These are phyloP conservation scores for Sturnus vulgaris DNA, from an alignment of 2,113 vertebrate species.

Conservation along the genomic window DNA sequence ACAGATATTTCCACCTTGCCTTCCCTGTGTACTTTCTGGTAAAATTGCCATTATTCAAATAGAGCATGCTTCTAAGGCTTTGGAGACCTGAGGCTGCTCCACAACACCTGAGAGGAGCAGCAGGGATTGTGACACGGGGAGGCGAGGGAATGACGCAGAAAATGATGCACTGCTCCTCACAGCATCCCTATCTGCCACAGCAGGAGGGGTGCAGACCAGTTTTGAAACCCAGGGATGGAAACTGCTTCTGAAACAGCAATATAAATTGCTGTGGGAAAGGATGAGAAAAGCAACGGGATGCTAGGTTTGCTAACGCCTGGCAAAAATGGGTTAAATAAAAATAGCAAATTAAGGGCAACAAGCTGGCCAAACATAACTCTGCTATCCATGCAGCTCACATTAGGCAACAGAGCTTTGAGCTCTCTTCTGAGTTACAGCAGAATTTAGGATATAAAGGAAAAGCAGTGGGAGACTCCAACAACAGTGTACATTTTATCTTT, in stretches of 20 bases:
- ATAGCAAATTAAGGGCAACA: background rate
- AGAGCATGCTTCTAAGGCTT: background rate
- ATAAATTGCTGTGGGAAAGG: background rate
- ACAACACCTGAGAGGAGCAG: background rate
- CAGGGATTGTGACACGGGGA: background rate
- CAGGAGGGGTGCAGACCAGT: background rate
- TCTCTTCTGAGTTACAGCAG: background rate
- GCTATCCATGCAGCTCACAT: background rate
- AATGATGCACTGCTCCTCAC: background rate
- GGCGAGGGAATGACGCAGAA: background rate
- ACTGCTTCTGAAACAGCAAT: background rate
- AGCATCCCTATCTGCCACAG: background rate
- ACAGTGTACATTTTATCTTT: slow-evolving; percentile 17
- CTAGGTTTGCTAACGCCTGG: background rate
- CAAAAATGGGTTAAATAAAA: slow-evolving; percentile 47
- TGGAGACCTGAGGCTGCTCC: background rate
- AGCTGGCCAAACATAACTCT: slow-evolving; percentile 16
- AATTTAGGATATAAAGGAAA: slow-evolving; percentile 24
- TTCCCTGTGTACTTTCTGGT: background rate
- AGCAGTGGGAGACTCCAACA: slow-evolving; percentile 27
- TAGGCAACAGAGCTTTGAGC: background rate
- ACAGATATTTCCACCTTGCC: background rate
- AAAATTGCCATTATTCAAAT: background rate
- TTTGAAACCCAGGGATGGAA: background rate
- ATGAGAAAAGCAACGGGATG: background rate